phyloP scores from a whole-genome alignment of 2,797 vertebrate genomes.

The Sebastes vulpes region DNA sequence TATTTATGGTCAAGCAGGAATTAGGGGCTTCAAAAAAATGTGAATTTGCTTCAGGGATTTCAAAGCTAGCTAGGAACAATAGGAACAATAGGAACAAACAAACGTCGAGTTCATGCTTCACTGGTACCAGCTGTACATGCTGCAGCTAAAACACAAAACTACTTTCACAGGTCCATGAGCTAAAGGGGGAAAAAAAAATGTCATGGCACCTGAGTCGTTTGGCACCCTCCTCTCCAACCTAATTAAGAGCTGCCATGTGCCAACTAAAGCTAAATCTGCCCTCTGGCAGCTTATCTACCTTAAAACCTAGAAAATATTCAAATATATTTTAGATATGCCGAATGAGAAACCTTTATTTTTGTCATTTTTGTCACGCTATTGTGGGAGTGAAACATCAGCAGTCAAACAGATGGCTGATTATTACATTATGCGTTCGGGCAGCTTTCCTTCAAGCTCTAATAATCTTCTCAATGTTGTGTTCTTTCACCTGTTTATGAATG shows the following conservation, averaged over 20 bases:
- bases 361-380: slow-evolving; percentile 23
- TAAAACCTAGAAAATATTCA: slow-evolving; percentile 43
- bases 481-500: background rate
- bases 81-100: slow-evolving; percentile 42
- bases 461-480: background rate
- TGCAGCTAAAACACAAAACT: slow-evolving; percentile 30
- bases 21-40: slow-evolving; percentile 26
- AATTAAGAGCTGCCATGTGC: slow-evolving; percentile 60
- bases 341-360: slow-evolving; percentile 36
- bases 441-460: background rate
- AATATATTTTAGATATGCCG: slow-evolving; percentile 38
- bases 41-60: slow-evolving; percentile 39
- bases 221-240: slow-evolving; percentile 35
- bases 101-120: slow-evolving; percentile 23
- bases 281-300: slow-evolving; percentile 43
- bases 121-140: slow-evolving; percentile 16
- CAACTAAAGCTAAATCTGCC: slow-evolving; percentile 51
- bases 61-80: slow-evolving; percentile 32
- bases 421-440: background rate
- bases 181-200: background rate
- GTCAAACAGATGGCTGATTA: slow-evolving; percentile 9
- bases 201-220: slow-evolving; percentile 43
- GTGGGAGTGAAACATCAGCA: slow-evolving; percentile 5
- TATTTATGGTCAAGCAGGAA: slow-evolving; percentile 41
- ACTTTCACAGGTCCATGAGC: slow-evolving; percentile 30